Evolutionary conservation across 2,797 vertebrate genomes (phyloP), one percentile per base, ranked within the genome.

Genomic region (Stomatorhinus walkeri): DNA sequence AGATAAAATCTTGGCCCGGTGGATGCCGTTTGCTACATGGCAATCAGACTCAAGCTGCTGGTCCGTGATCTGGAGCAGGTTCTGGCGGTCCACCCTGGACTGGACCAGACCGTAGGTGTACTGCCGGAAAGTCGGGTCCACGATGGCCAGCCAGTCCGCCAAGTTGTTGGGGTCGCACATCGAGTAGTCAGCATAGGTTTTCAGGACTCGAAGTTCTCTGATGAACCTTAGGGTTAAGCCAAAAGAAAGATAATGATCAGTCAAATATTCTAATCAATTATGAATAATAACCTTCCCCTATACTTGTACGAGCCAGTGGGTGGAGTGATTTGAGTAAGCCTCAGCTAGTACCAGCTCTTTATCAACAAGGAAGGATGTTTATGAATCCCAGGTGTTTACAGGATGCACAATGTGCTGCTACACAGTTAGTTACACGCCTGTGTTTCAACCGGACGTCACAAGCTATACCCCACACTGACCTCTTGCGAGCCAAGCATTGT

Each of bases 151-250:
- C 98, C 98, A 99, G 94, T 99, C 98, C 0, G 97, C 96, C 93
- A 99, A 94, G 93, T 99, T 99, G 95, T 98, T 97, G 87, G 95
- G 98, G 93, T 99, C 98, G 0, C 98, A 99, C 0, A 96, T 99
- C 40, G 98, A 97, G 89, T 99, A 99, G 94, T 97, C 97, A 87
- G 98, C 97, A 0, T 97, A 98, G 0, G 97, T 99, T 94, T 99
- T 99, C 89, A 99, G 95, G 88, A 99, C 98, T 0, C 95, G 96
- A 89, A 99, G 93, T 89, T 99, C 98, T 91, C 98, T 96, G 79
- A 97, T 92, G 92, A 99, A 99, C 92, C 98, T 99, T 92, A 0
- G 1, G 24, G 68, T 72, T 52, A 56, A 48, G 52, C 19, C 46
- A 89, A 16, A 10, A 32, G 4, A 90, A 46, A 86, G 2, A 46